Base-by-base conservation (phyloP, 1,140 invertebrate species). In the Pachypsylla venusta region DNA sequence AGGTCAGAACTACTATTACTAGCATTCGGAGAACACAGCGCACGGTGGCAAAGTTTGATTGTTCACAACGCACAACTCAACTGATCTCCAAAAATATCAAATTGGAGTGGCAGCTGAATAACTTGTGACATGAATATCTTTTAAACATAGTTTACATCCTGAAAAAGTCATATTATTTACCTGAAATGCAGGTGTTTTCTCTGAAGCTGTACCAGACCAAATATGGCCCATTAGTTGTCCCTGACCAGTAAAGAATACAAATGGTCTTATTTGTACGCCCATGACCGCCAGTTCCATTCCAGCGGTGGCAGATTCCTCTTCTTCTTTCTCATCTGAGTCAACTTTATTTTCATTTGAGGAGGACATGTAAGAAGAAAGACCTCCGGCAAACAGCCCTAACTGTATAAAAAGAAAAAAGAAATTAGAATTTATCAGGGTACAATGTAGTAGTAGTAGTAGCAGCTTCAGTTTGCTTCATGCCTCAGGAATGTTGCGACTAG, bases 201-300 rank as follows among this genome's bases (percentile, higher is more conserved):
- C 85, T 0, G 85, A 87, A 1, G 80, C 87, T 2, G 82, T 85
- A 0, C 87, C 86, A 0, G 84, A 83, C 88, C 89, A 93, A 2
- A 93, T 83, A 64, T 91, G 88, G 0, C 88, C 81, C 89, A 93
- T 92, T 0, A 94, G 73, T 67, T 92, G 88, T 0, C 82, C 78
- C 66, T 89, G 84, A 0, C 89, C 87, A 1, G 75, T 79, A 70
- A 94, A 94, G 66, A 94, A 93, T 14, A 86, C 76, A 61, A 91
- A 85, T 0, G 90, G 89, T 54, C 89, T 73, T 10, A 93, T 70
- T 59, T 87, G 79, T 0, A 87, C 81, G 16, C 84, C 88, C 53
- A 90, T 71, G 1, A 93, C 73, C 1, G 79, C 80, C 1, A 93
- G 74, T 68, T 90, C 84, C 81, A 94, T 87, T 24, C 90, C 91